Evolutionary conservation across 2,797 vertebrate species (phyloP).

Genomic region (Pseudotriccus pelzelni): DNA sequence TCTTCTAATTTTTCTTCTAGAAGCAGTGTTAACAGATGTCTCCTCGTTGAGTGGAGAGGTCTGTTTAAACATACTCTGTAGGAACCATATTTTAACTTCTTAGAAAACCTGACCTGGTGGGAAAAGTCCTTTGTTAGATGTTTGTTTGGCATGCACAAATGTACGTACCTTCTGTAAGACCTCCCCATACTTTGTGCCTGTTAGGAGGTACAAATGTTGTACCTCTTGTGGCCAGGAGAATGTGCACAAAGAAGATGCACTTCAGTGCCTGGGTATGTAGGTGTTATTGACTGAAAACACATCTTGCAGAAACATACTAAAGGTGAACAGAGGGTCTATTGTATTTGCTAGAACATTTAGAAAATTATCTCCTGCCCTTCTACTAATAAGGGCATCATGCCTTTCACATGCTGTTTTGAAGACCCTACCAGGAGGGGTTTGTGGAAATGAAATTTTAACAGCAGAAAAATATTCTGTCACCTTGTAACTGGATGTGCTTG

Average conservation of each 20-base stretch:
- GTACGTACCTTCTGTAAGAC: background rate
- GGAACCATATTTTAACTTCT: background rate
- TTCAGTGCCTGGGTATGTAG: background rate
- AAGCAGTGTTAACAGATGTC: background rate
- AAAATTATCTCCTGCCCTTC: background rate
- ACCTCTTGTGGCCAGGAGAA: background rate
- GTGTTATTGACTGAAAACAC: background rate
- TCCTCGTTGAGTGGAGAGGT: background rate
- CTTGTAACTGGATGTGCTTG: background rate
- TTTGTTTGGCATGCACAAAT: background rate
- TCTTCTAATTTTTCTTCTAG: background rate
- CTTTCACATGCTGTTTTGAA: background rate
- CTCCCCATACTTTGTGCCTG: background rate
- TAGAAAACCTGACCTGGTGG: background rate
- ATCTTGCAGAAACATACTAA: background rate
- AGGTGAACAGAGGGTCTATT: background rate
- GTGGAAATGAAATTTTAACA: background rate
- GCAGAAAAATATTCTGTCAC: background rate
- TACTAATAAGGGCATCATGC: background rate
- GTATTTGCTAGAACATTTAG: background rate
- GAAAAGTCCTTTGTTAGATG: background rate
- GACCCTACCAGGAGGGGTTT: background rate
- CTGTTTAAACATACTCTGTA: background rate
- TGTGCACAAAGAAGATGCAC: accelerated
- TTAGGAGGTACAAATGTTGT: background rate